phyloP scores from a whole-genome alignment of 2,113 vertebrate species.

The Archocentrus centrarchus region DNA sequence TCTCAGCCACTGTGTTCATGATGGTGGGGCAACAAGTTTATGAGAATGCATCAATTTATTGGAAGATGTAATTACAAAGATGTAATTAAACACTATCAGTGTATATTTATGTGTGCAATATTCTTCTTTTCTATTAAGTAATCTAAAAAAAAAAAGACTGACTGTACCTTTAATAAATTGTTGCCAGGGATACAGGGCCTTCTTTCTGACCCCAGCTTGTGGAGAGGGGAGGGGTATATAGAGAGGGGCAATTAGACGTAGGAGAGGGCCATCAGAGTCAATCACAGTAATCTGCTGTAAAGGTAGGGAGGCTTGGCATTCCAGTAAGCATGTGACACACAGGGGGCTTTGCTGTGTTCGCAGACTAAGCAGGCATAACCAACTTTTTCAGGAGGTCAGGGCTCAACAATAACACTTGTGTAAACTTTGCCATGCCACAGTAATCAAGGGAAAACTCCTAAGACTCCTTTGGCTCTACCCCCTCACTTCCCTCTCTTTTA shows the following conservation, averaged over 20 bases:
- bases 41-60: too few species aligned
- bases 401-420: constrained; percentile 79
- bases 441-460: constrained; percentile 70
- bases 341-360: constrained; percentile 60
- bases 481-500: neutral
- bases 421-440: constrained; percentile 78
- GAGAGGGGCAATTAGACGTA: constrained; percentile 73
- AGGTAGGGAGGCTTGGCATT: constrained; percentile 77
- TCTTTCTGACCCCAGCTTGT: constrained; percentile 15
- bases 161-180: neutral
- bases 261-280: constrained; percentile 70
- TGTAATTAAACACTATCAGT: too few species aligned
- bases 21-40: too few species aligned
- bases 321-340: constrained; percentile 78
- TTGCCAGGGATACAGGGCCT: neutral
- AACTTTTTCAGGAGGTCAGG: constrained; percentile 71
- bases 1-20: too few species aligned
- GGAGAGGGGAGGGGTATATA: constrained; percentile 10
- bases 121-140: too few species aligned
- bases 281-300: constrained; percentile 77
- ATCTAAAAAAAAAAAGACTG: too few species aligned
- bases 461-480: constrained; percentile 10
- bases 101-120: too few species aligned
- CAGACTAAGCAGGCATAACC: constrained; percentile 74
- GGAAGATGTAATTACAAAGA: too few species aligned